phyloP scores from a whole-genome alignment of 2,113 vertebrate genomes.

The Chaenogobius annularis region DNA sequence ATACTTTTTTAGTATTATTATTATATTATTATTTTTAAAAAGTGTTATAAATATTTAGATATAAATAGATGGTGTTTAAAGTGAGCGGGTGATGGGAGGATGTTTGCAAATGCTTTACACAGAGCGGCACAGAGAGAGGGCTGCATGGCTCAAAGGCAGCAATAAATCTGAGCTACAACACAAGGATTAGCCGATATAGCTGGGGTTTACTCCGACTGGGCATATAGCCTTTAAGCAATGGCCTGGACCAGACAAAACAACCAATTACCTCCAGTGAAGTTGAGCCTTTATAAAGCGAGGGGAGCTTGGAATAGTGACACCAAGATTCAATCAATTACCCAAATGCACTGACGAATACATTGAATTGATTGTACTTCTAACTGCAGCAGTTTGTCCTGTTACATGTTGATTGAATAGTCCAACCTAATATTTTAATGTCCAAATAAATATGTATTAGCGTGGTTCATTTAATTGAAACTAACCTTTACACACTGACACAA shows the following conservation, averaged over 20 bases:
- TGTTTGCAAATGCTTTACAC: slow-evolving; percentile 38
- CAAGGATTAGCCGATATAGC: slow-evolving; percentile 21
- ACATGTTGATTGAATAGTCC: no score
- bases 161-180: slow-evolving; percentile 29
- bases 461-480: not conserved
- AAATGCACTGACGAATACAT: not conserved
- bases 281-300: not conserved
- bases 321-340: not conserved
- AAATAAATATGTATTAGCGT: not conserved
- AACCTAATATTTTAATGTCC: not conserved
- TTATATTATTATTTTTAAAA: slow-evolving; percentile 26
- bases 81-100: slow-evolving; percentile 16
- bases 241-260: slow-evolving; percentile 9
- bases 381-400: no score
- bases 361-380: not conserved
- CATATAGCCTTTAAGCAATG: slow-evolving; percentile 10
- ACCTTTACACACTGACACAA: not conserved
- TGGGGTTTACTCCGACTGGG: slow-evolving; percentile 22
- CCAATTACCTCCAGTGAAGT: slow-evolving; percentile 16
- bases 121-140: slow-evolving; percentile 20
- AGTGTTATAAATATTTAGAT: slow-evolving; percentile 20
- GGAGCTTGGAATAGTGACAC: not conserved
- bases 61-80: not conserved
- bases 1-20: no score
- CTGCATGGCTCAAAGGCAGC: slow-evolving; percentile 8